Evolutionary conservation across 2,113 vertebrate genomes (phyloP).

Genomic region (Poecile atricapillus): DNA sequence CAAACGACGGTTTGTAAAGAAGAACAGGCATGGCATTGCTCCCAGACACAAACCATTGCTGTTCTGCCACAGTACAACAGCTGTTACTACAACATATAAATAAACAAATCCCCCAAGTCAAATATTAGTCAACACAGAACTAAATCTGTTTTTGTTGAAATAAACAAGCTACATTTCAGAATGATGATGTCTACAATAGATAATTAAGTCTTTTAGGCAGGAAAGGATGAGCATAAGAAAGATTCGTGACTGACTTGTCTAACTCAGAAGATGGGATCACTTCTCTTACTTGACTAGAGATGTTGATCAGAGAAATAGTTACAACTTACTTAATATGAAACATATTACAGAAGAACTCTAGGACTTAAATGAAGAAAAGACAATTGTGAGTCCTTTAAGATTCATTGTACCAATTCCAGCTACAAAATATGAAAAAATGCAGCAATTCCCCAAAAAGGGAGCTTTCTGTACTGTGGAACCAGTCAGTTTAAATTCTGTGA

Average conservation of each 20-base stretch:
- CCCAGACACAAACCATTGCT: neutral
- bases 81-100: neutral
- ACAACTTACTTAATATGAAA: neutral
- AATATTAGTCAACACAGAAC: neutral
- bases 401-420: neutral
- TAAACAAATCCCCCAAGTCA: neutral
- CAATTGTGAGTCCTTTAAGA: neutral
- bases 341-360: neutral
- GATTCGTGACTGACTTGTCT: neutral
- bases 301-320: neutral
- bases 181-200: neutral
- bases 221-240: neutral
- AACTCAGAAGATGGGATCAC: neutral
- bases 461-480: neutral
- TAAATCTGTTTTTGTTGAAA: neutral
- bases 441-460: neutral
- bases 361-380: neutral
- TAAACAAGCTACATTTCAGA: neutral
- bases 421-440: neutral
- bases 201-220: neutral
- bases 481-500: neutral
- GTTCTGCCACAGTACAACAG: neutral
- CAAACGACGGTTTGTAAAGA: neutral
- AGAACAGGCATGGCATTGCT: neutral
- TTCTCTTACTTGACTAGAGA: neutral